Evolutionary conservation across 2,888 invertebrate genomes (phyloP).

Genomic region (Adelphocoris suturalis): DNA sequence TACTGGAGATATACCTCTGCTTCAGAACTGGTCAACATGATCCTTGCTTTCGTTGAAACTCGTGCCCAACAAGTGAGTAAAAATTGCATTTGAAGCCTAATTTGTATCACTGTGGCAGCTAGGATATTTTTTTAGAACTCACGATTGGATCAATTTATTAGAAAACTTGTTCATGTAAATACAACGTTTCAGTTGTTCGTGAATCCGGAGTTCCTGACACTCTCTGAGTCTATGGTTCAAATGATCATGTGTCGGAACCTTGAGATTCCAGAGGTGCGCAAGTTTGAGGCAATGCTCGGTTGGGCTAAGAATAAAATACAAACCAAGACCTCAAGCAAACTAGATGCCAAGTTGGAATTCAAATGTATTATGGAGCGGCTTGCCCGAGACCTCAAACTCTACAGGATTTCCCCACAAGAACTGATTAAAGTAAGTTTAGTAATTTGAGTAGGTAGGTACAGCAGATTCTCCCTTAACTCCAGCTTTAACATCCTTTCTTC

Average conservation of each 20-base stretch:
- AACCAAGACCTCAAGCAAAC: constrained; percentile 86
- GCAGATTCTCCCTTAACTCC: no score
- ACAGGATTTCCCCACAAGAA: constrained; percentile 95
- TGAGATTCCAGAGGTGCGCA: constrained; percentile 92
- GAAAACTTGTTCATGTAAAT: no score
- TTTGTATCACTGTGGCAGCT: no score
- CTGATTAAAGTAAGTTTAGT: constrained; percentile 89
- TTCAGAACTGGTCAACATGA: constrained; percentile 96
- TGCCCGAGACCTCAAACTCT: constrained; percentile 91
- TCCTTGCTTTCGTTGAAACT: constrained; percentile 92
- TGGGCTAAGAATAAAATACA: constrained; percentile 94
- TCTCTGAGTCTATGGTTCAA: constrained; percentile 93
- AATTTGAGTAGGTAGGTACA: no score
- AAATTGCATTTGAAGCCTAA: neutral
- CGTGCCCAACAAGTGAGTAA: constrained; percentile 85
- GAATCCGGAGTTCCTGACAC: constrained; percentile 89
- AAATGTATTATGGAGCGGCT: constrained; percentile 95
- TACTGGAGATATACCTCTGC: constrained; percentile 97
- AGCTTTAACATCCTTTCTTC: no score
- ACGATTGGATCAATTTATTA: no score
- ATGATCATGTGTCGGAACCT: constrained; percentile 85
- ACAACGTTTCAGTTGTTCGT: constrained; percentile 83
- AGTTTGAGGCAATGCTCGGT: constrained; percentile 94
- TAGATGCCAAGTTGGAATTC: constrained; percentile 93
- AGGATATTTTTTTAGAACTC: no score